Evolutionary conservation across 2,888 invertebrate genomes (phyloP).

Genomic region (Drosophila antonietae): DNA sequence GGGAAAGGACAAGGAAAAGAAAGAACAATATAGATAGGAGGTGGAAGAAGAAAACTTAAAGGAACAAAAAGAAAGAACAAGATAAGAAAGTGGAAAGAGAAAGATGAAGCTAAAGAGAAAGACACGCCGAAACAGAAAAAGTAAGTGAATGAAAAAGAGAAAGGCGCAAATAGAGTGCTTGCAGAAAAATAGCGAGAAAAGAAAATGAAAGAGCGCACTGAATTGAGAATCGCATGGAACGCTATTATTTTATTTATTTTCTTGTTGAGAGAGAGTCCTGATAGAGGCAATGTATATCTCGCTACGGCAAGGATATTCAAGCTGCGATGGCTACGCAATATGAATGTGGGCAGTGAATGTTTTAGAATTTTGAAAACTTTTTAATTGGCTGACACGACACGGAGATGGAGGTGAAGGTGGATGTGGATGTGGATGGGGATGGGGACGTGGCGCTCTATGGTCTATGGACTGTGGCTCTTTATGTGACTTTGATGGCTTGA

Average conservation of each 20-base stretch:
- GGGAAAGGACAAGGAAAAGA: too few relatives aligned
- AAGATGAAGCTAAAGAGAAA: too few relatives aligned
- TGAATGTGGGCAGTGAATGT: background rate
- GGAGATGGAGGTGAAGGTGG: background rate
- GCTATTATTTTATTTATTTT: background rate
- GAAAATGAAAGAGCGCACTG: background rate
- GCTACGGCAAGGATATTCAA: background rate
- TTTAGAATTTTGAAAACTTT: slow-evolving; percentile 16
- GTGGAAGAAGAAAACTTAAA: too few relatives aligned
- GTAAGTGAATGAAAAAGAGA: background rate
- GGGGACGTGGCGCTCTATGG: background rate
- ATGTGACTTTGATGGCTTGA: slow-evolving; percentile 37
- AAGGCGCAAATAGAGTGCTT: background rate
- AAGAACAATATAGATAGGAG: too few relatives aligned
- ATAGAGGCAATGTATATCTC: background rate
- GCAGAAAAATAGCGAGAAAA: background rate
- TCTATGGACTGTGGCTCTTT: slow-evolving; percentile 9
- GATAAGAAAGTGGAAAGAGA: too few relatives aligned
- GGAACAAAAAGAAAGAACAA: background rate
- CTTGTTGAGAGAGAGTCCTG: background rate
- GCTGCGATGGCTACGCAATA: background rate
- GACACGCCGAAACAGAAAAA: too few relatives aligned
- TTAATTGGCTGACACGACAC: slow-evolving; percentile 40
- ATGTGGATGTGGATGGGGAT: too few relatives aligned
- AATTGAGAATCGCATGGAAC: background rate